Percentiles rank a stretch among this genome's conserved stretches.
These are phyloP conservation scores for Agelas oroides DNA, from an alignment of 37 sponge, comb jelly and placozoan species.

Conservation along the genomic window DNA sequence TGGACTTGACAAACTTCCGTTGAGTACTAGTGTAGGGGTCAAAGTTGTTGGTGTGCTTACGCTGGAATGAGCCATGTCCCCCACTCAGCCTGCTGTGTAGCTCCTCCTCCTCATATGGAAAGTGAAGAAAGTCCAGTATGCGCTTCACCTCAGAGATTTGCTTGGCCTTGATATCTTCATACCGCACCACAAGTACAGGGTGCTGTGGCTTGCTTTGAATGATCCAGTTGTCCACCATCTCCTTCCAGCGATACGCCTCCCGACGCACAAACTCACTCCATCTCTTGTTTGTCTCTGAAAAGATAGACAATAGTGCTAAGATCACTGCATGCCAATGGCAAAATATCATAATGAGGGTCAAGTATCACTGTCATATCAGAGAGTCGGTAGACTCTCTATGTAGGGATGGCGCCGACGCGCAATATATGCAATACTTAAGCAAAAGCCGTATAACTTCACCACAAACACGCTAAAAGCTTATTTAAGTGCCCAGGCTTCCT, in stretches of 20 bases:
- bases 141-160: slow-evolving; percentile 13
- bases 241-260: slow-evolving; percentile 5
- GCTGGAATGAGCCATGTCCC: slow-evolving; percentile 8
- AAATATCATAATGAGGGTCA: too few species aligned
- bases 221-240: slow-evolving; percentile 30
- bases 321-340: too few species aligned
- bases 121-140: slow-evolving; percentile 53
- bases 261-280: slow-evolving; percentile 35
- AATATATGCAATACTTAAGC: too few species aligned
- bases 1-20: background rate
- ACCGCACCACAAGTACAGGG: slow-evolving; percentile 44
- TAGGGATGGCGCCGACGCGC: too few species aligned
- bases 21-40: slow-evolving; percentile 43
- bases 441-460: too few species aligned
- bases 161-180: slow-evolving; percentile 50
- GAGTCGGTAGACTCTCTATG: too few species aligned
- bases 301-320: too few species aligned
- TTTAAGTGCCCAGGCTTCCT: too few species aligned
- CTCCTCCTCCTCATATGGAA: slow-evolving; percentile 33
- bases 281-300: background rate
- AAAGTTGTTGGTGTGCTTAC: slow-evolving; percentile 3
- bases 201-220: background rate
- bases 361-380: too few species aligned
- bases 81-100: background rate
- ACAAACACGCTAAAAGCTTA: too few species aligned